phyloP scores from a whole-genome alignment of 2,888 invertebrate genomes.

The Tortrix viridana region DNA sequence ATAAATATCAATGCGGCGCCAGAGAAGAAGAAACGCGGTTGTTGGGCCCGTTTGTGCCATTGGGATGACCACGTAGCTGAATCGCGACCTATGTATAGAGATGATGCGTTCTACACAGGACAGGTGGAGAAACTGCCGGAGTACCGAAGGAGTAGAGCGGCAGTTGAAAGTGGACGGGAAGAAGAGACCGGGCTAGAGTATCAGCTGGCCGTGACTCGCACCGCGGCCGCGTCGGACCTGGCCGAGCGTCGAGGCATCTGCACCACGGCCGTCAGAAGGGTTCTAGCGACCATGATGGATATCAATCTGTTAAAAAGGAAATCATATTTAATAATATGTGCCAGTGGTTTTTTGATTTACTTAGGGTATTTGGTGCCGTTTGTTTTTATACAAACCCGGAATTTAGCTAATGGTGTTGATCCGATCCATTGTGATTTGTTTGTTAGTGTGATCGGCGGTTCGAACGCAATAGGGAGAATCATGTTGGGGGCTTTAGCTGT shows the following conservation, averaged over 20 bases:
- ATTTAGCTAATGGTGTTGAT: conserved; percentile 58
- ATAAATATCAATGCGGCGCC: conserved; percentile 43
- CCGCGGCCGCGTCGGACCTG: conserved; percentile 69
- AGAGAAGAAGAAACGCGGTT: conserved; percentile 55
- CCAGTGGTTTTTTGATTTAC: conserved; percentile 61
- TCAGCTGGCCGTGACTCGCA: conserved; percentile 74
- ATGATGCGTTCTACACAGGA: conserved; percentile 75
- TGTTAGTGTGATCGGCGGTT: conserved; percentile 67
- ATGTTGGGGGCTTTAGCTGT: conserved; percentile 59
- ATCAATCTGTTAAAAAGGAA: conserved; percentile 60
- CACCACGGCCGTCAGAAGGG: conserved; percentile 70
- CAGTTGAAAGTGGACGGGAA: conserved; percentile 53
- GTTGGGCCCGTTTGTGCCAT: conserved; percentile 60
- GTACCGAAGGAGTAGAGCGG: conserved; percentile 70
- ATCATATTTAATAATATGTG: conserved; percentile 62
- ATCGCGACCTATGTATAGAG: conserved; percentile 74
- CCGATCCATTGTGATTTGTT: conserved; percentile 60
- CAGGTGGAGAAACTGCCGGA: conserved; percentile 62
- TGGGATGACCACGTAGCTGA: conserved; percentile 70
- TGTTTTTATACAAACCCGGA: conserved; percentile 66
- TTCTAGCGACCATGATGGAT: conserved; percentile 77
- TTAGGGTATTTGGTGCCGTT: conserved; percentile 70
- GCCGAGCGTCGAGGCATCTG: conserved; percentile 66
- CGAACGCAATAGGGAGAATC: conserved; percentile 66
- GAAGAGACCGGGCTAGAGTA: conserved; percentile 69